A percentile compares a stretch with the other conserved stretches of the same genome.
phyloP scores from a whole-genome alignment of 2,888 invertebrate genomes.

The Notocelia uddmanniana region DNA sequence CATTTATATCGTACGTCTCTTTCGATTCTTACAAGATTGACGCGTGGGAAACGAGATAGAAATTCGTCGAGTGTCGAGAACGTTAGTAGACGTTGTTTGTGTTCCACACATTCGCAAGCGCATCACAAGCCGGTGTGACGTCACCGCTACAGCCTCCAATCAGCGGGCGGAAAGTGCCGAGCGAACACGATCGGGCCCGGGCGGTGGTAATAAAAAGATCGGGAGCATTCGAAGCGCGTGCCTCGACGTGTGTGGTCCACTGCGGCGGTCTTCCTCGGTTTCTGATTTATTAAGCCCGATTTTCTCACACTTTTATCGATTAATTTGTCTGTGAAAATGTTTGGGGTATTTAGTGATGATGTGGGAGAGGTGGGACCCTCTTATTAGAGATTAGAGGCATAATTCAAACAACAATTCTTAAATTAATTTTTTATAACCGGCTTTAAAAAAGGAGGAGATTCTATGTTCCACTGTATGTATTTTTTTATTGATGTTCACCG shows the following conservation, averaged over 20 bases:
- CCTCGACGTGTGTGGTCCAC: conserved; percentile 91
- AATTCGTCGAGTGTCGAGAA: background rate
- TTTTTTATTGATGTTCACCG: no score
- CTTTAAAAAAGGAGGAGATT: no score
- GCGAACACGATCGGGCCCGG: conserved; percentile 68
- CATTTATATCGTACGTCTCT: conserved; percentile 13
- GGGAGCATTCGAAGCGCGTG: conserved; percentile 90
- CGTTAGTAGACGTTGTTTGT: background rate
- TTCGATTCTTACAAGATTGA: conserved; percentile 12
- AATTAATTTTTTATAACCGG: no score
- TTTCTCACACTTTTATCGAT: conserved; percentile 72
- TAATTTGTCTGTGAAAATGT: conserved; percentile 41
- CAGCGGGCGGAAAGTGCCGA: conserved; percentile 78
- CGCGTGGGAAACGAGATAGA: conserved; percentile 6
- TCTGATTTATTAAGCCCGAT: conserved; percentile 81
- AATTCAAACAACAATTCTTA: no score
- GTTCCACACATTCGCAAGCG: conserved; percentile 63
- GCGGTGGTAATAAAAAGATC: conserved; percentile 78
- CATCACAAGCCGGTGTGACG: conserved; percentile 64
- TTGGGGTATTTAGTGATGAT: conserved; percentile 29
- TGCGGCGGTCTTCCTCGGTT: conserved; percentile 79
- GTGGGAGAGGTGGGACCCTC: background rate
- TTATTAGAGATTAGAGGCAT: no score
- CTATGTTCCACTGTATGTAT: no score
- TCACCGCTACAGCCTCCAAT: conserved; percentile 71